phyloP scores from a whole-genome alignment of 2,888 invertebrate species.

The Conops quadrifasciatus region DNA sequence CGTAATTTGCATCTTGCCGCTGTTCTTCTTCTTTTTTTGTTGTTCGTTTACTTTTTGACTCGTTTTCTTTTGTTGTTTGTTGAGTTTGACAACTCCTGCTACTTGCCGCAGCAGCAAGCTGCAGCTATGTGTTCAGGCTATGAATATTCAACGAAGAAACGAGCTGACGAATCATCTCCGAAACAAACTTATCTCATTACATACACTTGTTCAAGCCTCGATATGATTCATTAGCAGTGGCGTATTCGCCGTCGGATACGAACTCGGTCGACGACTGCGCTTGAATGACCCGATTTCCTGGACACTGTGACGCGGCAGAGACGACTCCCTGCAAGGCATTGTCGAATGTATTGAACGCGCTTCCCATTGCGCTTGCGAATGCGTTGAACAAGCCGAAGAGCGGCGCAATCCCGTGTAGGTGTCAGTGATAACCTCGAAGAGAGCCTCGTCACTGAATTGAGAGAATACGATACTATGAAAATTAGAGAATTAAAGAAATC shows the following conservation, averaged over 20 bases:
- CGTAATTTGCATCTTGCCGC: too few species aligned
- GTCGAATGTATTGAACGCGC: not conserved
- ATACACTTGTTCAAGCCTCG: constrained; percentile 48
- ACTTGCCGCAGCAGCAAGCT: too few species aligned
- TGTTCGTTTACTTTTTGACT: too few species aligned
- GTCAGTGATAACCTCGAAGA: constrained; percentile 62
- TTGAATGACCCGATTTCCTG: constrained; percentile 51
- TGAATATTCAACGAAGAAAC: too few species aligned
- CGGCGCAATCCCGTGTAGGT: constrained; percentile 58
- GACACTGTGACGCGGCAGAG: constrained; percentile 60
- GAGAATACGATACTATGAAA: not conserved
- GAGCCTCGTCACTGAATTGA: constrained; percentile 61
- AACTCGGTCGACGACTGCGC: constrained; percentile 54
- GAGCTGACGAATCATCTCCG: too few species aligned
- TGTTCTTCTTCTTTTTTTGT: too few species aligned
- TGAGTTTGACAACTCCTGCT: too few species aligned
- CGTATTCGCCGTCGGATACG: constrained; percentile 61
- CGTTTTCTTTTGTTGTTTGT: too few species aligned
- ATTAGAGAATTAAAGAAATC: not conserved
- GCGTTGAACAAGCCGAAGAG: constrained; percentile 60
- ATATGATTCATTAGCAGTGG: constrained; percentile 62
- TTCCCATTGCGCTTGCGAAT: constrained; percentile 50
- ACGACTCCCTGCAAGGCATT: constrained; percentile 58
- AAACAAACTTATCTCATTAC: not conserved
- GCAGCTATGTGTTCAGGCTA: too few species aligned